Conservation (phyloP, 2,113 vertebrate species). For the Hipposideros armiger region DNA sequence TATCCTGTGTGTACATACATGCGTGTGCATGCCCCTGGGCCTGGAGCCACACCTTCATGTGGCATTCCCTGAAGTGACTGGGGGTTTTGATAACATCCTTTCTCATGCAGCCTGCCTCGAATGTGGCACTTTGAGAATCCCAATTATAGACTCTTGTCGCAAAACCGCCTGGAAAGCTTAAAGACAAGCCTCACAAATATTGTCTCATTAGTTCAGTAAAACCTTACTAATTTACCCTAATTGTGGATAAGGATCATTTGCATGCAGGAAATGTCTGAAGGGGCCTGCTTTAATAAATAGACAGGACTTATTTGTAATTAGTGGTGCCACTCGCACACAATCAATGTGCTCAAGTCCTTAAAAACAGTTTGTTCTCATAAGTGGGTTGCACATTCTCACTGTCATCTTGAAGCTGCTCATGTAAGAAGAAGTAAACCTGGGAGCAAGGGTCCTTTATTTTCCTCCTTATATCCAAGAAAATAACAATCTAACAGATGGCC, state of each 20-base stretch:
- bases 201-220: constrained; percentile 84
- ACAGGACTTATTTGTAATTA: constrained; percentile 78
- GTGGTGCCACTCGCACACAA: constrained; percentile 59
- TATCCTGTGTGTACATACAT: background rate
- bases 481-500: background rate
- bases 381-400: constrained; percentile 32
- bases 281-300: constrained; percentile 79
- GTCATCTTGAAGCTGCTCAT: constrained; percentile 58
- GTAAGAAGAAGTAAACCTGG: constrained; percentile 9
- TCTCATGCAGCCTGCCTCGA: constrained; percentile 25
- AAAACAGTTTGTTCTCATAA: constrained; percentile 75
- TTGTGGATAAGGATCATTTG: constrained; percentile 77
- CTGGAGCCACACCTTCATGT: background rate
- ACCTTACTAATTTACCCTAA: constrained; percentile 83
- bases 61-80: background rate
- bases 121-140: constrained; percentile 64
- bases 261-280: constrained; percentile 73
- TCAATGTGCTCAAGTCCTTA: constrained; percentile 71
- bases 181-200: constrained; percentile 76
- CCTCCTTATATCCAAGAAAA: constrained; percentile 51
- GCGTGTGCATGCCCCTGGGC: background rate
- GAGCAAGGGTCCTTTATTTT: constrained; percentile 21
- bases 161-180: constrained; percentile 67
- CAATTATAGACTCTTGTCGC: constrained; percentile 76
- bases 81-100: constrained; percentile 5